Evolutionary conservation across 1,140 invertebrate species (phyloP).

Genomic region (Contarinia nasturtii): DNA sequence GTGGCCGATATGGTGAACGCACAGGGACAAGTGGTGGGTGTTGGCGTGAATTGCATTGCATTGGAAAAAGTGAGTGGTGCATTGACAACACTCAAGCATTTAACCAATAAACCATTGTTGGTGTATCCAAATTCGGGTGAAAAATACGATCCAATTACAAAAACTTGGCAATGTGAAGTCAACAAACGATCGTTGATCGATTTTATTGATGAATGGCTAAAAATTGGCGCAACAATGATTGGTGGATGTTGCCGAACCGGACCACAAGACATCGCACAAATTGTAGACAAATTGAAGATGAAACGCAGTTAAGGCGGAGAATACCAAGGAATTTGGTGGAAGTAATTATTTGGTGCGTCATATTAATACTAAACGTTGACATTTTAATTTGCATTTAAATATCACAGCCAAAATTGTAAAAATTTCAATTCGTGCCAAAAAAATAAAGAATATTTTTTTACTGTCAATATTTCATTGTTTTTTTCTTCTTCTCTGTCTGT

Average conservation of each 20-base stretch:
- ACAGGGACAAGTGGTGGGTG: constrained; percentile 46
- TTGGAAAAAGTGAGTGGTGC: constrained; percentile 3
- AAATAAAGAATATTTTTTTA: too few species aligned
- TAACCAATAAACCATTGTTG: constrained; percentile 29
- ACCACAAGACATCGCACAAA: constrained; percentile 36
- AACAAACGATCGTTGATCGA: constrained; percentile 31
- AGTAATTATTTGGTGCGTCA: too few species aligned
- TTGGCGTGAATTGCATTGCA: constrained; percentile 73
- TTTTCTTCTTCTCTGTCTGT: too few species aligned
- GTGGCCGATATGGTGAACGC: constrained; percentile 36
- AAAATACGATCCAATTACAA: constrained; percentile 23
- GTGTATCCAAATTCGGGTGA: constrained; percentile 60
- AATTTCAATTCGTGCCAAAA: too few species aligned
- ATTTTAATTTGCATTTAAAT: too few species aligned
- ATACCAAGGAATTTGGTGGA: too few species aligned
- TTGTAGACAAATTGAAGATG: constrained; percentile 10
- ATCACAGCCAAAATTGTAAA: too few species aligned
- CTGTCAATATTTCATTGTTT: too few species aligned
- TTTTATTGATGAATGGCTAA: constrained; percentile 46
- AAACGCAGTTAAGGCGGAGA: too few species aligned
- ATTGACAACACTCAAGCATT: background rate
- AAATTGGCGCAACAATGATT: constrained; percentile 46
- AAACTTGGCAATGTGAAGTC: constrained; percentile 26
- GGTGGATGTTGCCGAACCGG: constrained; percentile 63
- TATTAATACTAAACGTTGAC: too few species aligned